phyloP scores from a whole-genome alignment of 2,888 invertebrate species.

The Cerastis leucographa region DNA sequence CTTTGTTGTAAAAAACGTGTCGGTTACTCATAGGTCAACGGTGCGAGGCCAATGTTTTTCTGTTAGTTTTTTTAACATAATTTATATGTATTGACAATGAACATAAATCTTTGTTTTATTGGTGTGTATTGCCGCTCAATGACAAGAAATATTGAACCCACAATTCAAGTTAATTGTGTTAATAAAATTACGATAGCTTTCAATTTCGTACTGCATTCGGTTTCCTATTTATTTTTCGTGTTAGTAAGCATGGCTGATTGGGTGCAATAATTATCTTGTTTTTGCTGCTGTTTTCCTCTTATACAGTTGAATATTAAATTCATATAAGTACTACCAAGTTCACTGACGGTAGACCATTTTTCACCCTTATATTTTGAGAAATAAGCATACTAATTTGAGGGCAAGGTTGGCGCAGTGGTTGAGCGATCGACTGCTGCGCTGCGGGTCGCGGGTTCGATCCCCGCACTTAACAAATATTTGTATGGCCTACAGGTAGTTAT shows the following conservation, averaged over 20 bases:
- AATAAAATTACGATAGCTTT: slow-evolving; percentile 57
- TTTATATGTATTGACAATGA: slow-evolving; percentile 70
- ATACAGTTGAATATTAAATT: background rate
- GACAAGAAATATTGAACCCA: slow-evolving; percentile 63
- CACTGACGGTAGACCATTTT: too few species aligned
- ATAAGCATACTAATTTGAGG: too few species aligned
- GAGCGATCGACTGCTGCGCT: too few species aligned
- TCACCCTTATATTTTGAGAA: too few species aligned
- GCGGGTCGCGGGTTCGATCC: too few species aligned
- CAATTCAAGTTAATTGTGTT: slow-evolving; percentile 53
- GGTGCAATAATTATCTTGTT: background rate
- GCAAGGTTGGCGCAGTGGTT: too few species aligned
- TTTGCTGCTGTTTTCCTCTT: background rate
- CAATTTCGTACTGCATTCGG: slow-evolving; percentile 19
- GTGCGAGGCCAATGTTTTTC: slow-evolving; percentile 78
- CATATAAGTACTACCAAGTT: background rate
- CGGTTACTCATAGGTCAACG: slow-evolving; percentile 88
- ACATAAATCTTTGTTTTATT: slow-evolving; percentile 72
- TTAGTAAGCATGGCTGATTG: slow-evolving; percentile 10
- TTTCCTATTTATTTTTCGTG: slow-evolving; percentile 38
- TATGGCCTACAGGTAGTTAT: too few species aligned
- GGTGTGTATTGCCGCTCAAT: slow-evolving; percentile 46
- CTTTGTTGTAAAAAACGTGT: slow-evolving; percentile 74
- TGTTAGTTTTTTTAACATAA: slow-evolving; percentile 71
- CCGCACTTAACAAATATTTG: too few species aligned